Evolutionary conservation across 2,113 vertebrate species (phyloP), one percentile per base, ranked within the genome.

Genomic region (Elephantulus edwardii): DNA sequence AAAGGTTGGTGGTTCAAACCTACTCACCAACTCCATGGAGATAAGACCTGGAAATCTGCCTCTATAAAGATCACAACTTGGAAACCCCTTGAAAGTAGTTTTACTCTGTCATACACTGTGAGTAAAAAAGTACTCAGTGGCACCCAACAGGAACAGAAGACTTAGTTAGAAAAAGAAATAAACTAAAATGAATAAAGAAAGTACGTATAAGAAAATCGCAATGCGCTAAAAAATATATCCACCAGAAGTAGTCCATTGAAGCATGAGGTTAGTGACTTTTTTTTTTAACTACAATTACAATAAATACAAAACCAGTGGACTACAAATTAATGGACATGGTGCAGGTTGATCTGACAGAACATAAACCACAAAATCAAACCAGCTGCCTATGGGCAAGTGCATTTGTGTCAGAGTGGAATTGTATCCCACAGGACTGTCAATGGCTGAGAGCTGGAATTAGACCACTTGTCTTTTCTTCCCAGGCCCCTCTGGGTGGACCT

Each of bases 161-260:
- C 26, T 58, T 58, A 28, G 91, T 62, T 70, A 83, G 35, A 76
- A 93, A 83, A 90, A 71, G n/a, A 83, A 81, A 58, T 10, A 58
- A 28, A 58, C 10, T 8, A 58, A n/a, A 50, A 16, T 50, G 48
- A 56, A 6, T 89, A 89, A 28, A 3, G 74, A 83, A 87, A 52
- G 6, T n/a, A 66, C n/a, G 54, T 40, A 0, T 17, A 42, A 89
- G 64, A 48, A 87, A 89, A 87, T 20, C 76, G 40, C 22, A 48
- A 46, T 79, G 12, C 35, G 40, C 30, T 35, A 64, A 62, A 88
- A 84, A 74, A 38, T 28, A 17, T 60, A 88, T n/a, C n/a, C n/a
- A 77, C 16, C 48, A 58, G 50, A 82, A 80, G 38, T 56, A 71
- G 58, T 35, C 50, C 75, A 46, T 24, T 62, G 13, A 66, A 58